Base-by-base conservation (phyloP, 1,140 invertebrate species). In the Brachionus paranguensis region DNA sequence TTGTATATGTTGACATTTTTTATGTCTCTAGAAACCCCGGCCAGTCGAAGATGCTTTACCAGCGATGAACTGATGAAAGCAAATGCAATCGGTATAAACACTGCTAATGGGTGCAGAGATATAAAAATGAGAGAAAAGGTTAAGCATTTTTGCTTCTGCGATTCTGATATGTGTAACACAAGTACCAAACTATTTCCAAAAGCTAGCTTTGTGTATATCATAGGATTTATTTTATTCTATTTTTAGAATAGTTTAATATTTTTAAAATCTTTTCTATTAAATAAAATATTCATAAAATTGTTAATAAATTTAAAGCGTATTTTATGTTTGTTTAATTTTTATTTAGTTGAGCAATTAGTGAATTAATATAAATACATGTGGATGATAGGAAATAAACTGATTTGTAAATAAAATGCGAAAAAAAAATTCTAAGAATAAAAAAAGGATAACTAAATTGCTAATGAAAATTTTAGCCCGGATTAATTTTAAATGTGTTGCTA, bases 41-140 rank as follows among this genome's bases (percentile, higher is more conserved):
- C 47, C 11, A 84, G 60, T 43, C 68, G 83, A 60, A 33, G 83
- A 20, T 84, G 83, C 60, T 84, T 84, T 45, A 84, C 83, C 6
- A 84, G 83, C 47, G 83, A 84, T 24, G 83, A 84, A 27, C 29
- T 84, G 3, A 84, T 72, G 41, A 84, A 84, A 60, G 83, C 83
- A 41, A 84, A 72, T 33, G 45, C 68, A 20, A 74, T 84, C 24
- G 83, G 83, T 27, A 68, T 84, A 55, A 76, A 84, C 43, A 72
- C 83, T n/a, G 70, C 68, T 0, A 84, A 84, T 55, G 83, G 83
- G 12, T 84, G 83, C 60, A n/a, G 83, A 7, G 70, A 84, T 27
- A 65, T 84, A 37, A 84, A 76, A 64, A 84, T 84, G 83, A 74
- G 83, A 84, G 83, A 84, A 76, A 84, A 84, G 47, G 70, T 76